Evolutionary conservation across 2,888 invertebrate genomes (phyloP).

Genomic region (Andrena dorsata): DNA sequence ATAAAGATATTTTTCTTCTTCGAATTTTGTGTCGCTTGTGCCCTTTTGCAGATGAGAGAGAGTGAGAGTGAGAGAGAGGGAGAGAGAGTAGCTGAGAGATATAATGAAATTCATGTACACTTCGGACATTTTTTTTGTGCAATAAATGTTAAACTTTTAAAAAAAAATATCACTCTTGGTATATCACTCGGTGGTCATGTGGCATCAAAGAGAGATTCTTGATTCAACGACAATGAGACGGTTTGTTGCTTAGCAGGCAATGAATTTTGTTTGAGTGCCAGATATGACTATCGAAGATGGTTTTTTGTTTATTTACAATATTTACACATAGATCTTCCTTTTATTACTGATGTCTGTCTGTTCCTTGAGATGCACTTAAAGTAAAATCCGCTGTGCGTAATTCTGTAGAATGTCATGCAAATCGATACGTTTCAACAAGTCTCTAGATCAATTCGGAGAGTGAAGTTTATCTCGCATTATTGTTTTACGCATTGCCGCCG

Average conservation of each 20-base stretch:
- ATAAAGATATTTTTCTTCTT: constrained; percentile 74
- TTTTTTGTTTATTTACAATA: constrained; percentile 81
- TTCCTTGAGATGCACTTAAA: constrained; percentile 58
- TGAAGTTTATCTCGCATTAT: constrained; percentile 5
- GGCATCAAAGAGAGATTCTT: constrained; percentile 76
- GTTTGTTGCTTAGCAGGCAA: constrained; percentile 52
- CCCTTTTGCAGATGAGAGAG: constrained; percentile 71
- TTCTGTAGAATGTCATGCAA: constrained; percentile 30
- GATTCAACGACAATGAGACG: constrained; percentile 47
- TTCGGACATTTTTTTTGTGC: constrained; percentile 77
- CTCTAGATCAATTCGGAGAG: constrained; percentile 18
- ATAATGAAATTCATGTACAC: constrained; percentile 75
- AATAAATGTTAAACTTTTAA: constrained; percentile 80
- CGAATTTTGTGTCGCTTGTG: constrained; percentile 74
- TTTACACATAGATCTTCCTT: constrained; percentile 73
- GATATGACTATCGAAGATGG: constrained; percentile 81
- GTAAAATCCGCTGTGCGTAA: constrained; percentile 32
- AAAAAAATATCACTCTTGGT: constrained; percentile 74
- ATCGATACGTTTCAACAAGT: constrained; percentile 20
- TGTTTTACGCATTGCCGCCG: constrained; percentile 20
- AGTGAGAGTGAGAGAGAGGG: constrained; percentile 42
- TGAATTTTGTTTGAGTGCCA: constrained; percentile 77
- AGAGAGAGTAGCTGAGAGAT: constrained; percentile 67
- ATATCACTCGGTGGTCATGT: constrained; percentile 81
- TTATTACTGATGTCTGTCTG: constrained; percentile 71